Percentiles rank a stretch among this genome's conserved stretches.
phyloP scores from a whole-genome alignment of 2,797 vertebrate genomes.

The Pseudochirops cupreus region DNA sequence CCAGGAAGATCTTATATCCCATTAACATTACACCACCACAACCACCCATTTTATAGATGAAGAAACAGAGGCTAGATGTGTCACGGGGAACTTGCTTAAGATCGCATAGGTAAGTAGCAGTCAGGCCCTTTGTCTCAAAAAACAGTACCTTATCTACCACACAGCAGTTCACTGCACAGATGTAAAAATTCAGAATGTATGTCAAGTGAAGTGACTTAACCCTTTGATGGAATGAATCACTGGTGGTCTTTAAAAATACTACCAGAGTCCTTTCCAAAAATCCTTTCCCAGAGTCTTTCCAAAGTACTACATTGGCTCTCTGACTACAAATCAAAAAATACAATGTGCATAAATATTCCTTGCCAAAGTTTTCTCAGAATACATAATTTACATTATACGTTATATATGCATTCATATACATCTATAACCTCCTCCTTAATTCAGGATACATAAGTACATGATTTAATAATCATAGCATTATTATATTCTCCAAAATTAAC shows the following conservation, averaged over 20 bases:
- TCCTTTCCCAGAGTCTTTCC: neutral
- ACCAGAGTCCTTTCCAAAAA: neutral
- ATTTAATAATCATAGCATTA: neutral
- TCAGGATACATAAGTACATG: neutral
- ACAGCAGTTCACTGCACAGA: neutral
- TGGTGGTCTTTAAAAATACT: neutral
- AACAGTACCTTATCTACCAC: neutral
- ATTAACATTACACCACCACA: too few species aligned
- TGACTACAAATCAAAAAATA: constrained; percentile 22
- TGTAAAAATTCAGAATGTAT: constrained; percentile 10
- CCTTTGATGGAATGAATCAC: neutral
- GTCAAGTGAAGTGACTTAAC: neutral
- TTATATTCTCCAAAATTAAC: neutral
- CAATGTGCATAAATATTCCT: neutral
- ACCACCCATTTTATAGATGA: neutral
- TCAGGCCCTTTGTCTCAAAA: too few species aligned
- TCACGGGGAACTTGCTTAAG: neutral
- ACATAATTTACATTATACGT: neutral
- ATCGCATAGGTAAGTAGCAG: neutral
- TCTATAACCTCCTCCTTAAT: neutral
- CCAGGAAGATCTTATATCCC: too few species aligned
- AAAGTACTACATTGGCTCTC: constrained; percentile 5
- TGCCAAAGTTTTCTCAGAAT: neutral
- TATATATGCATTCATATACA: neutral
- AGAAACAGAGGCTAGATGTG: neutral